Base-by-base conservation (phyloP, 2,888 invertebrate species). In the Troides helena region DNA sequence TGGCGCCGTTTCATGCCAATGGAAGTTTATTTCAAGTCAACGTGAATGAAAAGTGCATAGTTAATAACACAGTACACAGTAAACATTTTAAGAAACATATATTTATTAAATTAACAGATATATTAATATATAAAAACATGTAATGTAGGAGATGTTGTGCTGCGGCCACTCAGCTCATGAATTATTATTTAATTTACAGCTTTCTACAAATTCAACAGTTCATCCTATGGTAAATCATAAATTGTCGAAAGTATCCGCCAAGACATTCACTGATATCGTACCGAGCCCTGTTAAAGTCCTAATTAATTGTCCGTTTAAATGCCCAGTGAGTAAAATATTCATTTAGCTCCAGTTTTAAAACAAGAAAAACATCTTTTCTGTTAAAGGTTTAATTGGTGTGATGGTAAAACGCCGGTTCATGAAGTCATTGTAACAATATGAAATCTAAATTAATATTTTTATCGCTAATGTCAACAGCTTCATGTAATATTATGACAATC, bases 221-320 rank as follows among this genome's bases (percentile, higher is more conserved):
- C 57, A 57, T 6, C 0, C 21, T 57, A 21, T 21, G 18, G 21
- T n/a, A 21, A 57, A 57, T 18, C n/a, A 46, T 18, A 56, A 46
- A 46, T 12, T n/a, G 10, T 17, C 17, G 1, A 64, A 61, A 56
- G 12, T 12, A 56, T 30, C 12, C 14, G 74, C 75, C 14, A 81
- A 81, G 58, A 80, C 80, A 36, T 89, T 81, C 70, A 87, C 80
- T 25, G 80, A 85, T 61, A 83, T 89, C 46, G 81, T 90, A 1
- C 85, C 86, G 3, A 92, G 92, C 77, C 91, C 91, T 2, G 88
- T 92, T 8, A 84, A 82, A 76, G 76, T 76, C 18, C 63, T 89
- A 5, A 90, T 90, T 72, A 83, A 84, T 67, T 86, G 89, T 14
- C 91, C 90, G 10, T 83, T 88, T 43, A 90, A 88, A 75, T 85